Percentiles rank a stretch among this genome's conserved stretches.
phyloP scores from a whole-genome alignment of 2,888 invertebrate genomes.

The Catotricha subobsoleta region DNA sequence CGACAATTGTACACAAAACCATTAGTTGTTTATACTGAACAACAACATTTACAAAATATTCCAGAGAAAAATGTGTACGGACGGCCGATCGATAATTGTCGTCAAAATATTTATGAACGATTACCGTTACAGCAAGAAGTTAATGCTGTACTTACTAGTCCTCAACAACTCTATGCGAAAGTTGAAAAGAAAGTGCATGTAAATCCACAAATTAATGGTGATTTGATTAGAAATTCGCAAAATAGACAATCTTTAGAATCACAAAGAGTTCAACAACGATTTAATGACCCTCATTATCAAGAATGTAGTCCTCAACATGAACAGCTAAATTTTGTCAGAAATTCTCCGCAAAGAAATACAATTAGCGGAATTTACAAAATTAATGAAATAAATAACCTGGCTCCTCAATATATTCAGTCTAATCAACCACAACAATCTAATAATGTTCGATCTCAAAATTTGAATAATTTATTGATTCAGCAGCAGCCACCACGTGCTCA shows the following conservation, averaged over 20 bases:
- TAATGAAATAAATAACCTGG: too few relatives aligned
- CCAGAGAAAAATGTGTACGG: constrained; percentile 2
- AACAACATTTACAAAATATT: constrained; percentile 17
- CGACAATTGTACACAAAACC: constrained; percentile 21
- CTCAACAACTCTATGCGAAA: constrained; percentile 2
- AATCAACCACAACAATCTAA: too few relatives aligned
- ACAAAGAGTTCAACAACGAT: not conserved
- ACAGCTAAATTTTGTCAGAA: constrained; percentile 19
- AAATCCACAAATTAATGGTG: constrained; percentile 1
- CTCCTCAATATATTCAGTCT: too few relatives aligned
- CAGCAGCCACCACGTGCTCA: constrained; percentile 21
- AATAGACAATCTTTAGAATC: constrained; percentile 1
- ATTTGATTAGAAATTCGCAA: not conserved
- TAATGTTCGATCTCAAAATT: not conserved
- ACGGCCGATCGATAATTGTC: constrained; percentile 6
- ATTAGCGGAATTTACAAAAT: not conserved
- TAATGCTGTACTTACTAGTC: constrained; percentile 7
- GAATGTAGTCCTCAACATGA: not conserved
- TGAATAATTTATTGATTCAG: not conserved
- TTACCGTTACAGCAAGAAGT: not conserved
- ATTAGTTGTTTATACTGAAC: constrained; percentile 8
- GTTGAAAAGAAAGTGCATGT: constrained; percentile 1
- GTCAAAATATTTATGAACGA: not conserved
- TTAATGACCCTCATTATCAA: constrained; percentile 7
- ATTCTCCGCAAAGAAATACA: constrained; percentile 15